Percentiles rank a stretch among this genome's conserved stretches.
These are phyloP conservation scores for Poecilia velifera DNA, from an alignment of 2,797 vertebrate genomes.

Conservation along the genomic window DNA sequence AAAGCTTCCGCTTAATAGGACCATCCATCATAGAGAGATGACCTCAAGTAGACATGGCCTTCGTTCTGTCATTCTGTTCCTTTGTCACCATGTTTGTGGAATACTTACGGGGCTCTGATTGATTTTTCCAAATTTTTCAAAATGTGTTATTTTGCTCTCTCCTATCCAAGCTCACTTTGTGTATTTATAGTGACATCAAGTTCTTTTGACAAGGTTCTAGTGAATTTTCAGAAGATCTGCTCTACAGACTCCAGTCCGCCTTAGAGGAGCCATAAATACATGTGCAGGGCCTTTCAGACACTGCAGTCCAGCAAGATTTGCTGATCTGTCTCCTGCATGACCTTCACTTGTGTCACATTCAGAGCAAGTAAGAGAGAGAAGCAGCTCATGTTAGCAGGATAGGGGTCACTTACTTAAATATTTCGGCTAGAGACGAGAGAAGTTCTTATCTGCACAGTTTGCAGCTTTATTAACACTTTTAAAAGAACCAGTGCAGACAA, in stretches of 20 bases:
- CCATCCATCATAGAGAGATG: conserved; percentile 54
- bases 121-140: background rate
- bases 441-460: conserved; percentile 20
- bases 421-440: conserved; percentile 35
- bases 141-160: background rate
- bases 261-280: conserved; percentile 56
- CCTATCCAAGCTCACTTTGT: background rate
- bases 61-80: conserved; percentile 28
- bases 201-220: conserved; percentile 1
- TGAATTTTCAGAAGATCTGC: conserved; percentile 26
- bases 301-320: conserved; percentile 62
- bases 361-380: conserved; percentile 56
- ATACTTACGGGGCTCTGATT: conserved; percentile 6
- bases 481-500: conserved; percentile 17
- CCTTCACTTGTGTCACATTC: conserved; percentile 84
- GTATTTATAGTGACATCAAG: background rate
- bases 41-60: conserved; percentile 50
- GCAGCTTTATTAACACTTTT: conserved; percentile 6
- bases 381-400: conserved; percentile 44
- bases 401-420: conserved; percentile 26
- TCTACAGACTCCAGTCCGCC: conserved; percentile 42
- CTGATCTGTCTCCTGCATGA: conserved; percentile 79
- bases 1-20: conserved; percentile 59
- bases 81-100: conserved; percentile 13
- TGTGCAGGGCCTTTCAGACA: conserved; percentile 62